Base-by-base conservation (phyloP, 1,140 invertebrate species). In the Drosophila erecta region DNA sequence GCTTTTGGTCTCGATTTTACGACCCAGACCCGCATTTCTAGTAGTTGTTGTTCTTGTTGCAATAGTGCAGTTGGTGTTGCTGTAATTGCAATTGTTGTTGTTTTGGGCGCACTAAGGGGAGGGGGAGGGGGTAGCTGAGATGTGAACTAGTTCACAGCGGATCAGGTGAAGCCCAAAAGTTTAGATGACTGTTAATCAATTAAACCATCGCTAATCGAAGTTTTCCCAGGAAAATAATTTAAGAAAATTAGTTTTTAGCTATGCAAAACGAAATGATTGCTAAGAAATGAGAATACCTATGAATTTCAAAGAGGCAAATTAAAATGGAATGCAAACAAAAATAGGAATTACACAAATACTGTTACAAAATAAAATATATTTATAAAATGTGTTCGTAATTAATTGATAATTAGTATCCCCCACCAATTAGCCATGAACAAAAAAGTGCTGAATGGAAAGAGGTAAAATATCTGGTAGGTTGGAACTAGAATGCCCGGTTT, bases 21-120 rank as follows among this genome's bases (percentile, higher is more conserved):
- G 83, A 87, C 83, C 83, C 84, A 86, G 85, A 87, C 79, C 84
- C 84, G 84, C 84, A 87, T 83, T 87, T 89, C 57, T 41, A 46
- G 59, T 54, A 50, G 51, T 56, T 65, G 56, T 30, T 62, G 17
- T 43, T 30, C 12, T 41, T 54, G 22, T 40, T 30, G 22, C 37
- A 14, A 14, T 46, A 43, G 2, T 62, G 20, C 51, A 35, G 44
- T 58, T 67, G 69, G 41, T 49, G 54, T 51, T 65, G 40, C 49
- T 50, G 8, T n/a, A 24, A 40, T 54, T 35, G 47, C 12, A 60
- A 47, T 58, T 59, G 17, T 60, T 59, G 60, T 44, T 24, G 7
- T 43, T 56, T 27, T 17, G 10, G n/a, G n/a, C 12, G 37, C 5
- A 10, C 5, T 33, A 12, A 4, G 0, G 22, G 7, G 1, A 3